Evolutionary conservation across 1,140 invertebrate genomes (phyloP), one percentile per base, ranked within the genome.

Genomic region (Caenorhabditis tropicalis): DNA sequence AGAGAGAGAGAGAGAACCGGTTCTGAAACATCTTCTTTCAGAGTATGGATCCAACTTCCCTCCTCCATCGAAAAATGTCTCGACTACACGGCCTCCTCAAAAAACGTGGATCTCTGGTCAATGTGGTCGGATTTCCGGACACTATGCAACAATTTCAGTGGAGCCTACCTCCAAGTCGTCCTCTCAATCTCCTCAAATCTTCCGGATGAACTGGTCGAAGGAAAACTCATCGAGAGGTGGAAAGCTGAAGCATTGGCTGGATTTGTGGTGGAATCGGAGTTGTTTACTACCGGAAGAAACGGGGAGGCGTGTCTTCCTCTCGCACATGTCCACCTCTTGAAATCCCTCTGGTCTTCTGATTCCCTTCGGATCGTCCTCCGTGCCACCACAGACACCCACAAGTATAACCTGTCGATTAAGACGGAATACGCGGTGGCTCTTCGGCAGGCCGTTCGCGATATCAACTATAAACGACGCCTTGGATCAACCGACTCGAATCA

Each of bases 11-110:
- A n/a, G n/a, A n/a, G n/a, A n/a, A n/a, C n/a, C n/a, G n/a, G n/a
- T n/a, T n/a, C n/a, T 56, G 24, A 56, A 56, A 56, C 10, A 0
- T n/a, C 2, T 19, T 7, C 56, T 83, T 86, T 46, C 46, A 88
- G 89, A 15, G 86, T 89, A 36, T 90, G 89, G 88, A 82, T 89
- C 15, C 39, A 90, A 43, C 21, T 90, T 19, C 88, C 87, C 5
- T 85, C 87, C 9, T 80, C 86, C 31, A 19, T 80, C 0, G 65
- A 74, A 24, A 39, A 46, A 24, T 74, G 65, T n/a, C 1, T 15
- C 4, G 65, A 80, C 31, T 49, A 15, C 21, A 58, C 49, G 0
- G 16, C 27, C 2, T 24, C 74, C 2, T 21, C 27, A 15, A 60
- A 82, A 1, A 58, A 79, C 16, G 29, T 56, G 19, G 89, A 89